phyloP scores from a whole-genome alignment of 2,888 invertebrate species.

The Pseudococcus longispinus region DNA sequence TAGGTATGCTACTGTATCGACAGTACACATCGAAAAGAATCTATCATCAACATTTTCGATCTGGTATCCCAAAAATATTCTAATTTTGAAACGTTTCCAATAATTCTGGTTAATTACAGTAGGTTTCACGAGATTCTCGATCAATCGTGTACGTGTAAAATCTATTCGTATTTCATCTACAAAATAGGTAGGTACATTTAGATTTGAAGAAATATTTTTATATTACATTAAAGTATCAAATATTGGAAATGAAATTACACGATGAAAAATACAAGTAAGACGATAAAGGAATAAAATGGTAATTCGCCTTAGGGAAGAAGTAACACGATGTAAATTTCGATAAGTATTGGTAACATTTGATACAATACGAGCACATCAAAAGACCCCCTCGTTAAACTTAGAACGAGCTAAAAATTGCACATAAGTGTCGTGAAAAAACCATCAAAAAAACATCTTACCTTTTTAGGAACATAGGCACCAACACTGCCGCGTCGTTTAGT shows the following conservation, averaged over 20 bases:
- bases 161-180: background rate
- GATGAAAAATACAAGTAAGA: no score
- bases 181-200: background rate
- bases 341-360: background rate
- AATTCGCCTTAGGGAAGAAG: background rate
- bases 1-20: background rate
- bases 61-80: background rate
- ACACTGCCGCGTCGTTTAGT: constrained; percentile 53
- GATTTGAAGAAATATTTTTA: background rate
- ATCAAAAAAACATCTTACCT: constrained; percentile 49
- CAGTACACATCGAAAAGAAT: background rate
- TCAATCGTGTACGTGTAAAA: background rate
- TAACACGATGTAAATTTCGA: background rate
- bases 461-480: constrained; percentile 54
- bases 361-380: background rate
- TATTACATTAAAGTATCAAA: background rate
- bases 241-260: background rate
- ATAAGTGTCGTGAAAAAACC: background rate
- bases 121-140: background rate
- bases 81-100: constrained; percentile 6
- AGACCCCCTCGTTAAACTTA: background rate
- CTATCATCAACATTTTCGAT: no score
- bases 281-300: background rate
- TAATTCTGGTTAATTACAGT: background rate
- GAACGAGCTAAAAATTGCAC: background rate